Conservation (phyloP, 2,888 invertebrate genomes). For the Lasioglossum malachurum region DNA sequence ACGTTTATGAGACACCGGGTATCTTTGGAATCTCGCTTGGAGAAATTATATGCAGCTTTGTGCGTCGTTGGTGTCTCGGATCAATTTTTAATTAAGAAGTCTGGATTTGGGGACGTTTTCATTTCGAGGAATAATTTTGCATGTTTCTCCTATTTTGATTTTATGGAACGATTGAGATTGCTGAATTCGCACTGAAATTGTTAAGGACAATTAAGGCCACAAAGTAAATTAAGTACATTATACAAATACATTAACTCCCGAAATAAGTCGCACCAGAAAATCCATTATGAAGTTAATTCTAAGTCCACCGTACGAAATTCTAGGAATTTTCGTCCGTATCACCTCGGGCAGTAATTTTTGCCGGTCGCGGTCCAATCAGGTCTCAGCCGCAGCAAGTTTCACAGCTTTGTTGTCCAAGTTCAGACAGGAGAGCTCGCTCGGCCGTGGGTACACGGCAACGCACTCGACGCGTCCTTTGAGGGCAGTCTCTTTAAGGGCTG, state of each 20-base stretch:
- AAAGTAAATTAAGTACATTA: no score
- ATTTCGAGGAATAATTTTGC: no score
- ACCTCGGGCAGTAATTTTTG: background rate
- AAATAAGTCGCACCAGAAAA: background rate
- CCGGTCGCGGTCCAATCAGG: background rate
- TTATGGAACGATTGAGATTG: no score
- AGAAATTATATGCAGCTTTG: background rate
- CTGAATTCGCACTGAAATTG: no score
- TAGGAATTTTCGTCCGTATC: background rate
- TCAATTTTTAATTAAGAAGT: background rate
- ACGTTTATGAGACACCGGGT: background rate
- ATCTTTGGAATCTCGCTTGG: background rate
- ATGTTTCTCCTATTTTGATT: no score
- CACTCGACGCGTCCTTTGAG: constrained; percentile 60
- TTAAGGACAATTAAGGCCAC: no score
- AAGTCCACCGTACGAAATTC: background rate
- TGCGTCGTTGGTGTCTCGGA: background rate
- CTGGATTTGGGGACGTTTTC: no score
- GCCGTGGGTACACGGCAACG: constrained; percentile 20
- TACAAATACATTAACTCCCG: no score
- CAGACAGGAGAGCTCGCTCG: constrained; percentile 23
- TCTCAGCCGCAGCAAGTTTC: constrained; percentile 6
- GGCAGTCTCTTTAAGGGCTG: constrained; percentile 51
- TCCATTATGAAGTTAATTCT: no score
- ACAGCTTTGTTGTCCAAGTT: constrained; percentile 27